These are phyloP conservation scores for Temnothorax ravouxi DNA, from an alignment of 2,888 invertebrate species.

Conservation along the genomic window DNA sequence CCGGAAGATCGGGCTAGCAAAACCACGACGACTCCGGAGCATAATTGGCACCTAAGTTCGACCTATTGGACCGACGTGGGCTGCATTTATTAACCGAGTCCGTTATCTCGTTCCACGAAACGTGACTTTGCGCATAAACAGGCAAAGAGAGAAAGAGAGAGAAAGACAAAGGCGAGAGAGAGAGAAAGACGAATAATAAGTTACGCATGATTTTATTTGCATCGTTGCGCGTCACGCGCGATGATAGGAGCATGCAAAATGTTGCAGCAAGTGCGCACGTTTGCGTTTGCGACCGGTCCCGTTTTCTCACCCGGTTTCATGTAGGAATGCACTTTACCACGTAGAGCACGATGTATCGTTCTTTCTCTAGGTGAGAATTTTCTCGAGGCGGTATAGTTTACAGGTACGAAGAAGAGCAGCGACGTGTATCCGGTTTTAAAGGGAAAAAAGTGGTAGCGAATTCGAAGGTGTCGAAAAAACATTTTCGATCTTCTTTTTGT, in stretches of 20 bases:
- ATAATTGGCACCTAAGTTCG: slow-evolving; percentile 33
- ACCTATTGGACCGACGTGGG: slow-evolving; percentile 10
- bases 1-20: slow-evolving; percentile 20
- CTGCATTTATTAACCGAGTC: slow-evolving; percentile 35
- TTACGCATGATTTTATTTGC: slow-evolving; percentile 68
- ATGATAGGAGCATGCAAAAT: slow-evolving; percentile 24
- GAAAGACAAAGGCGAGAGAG: background rate
- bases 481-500: background rate
- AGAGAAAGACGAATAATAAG: slow-evolving; percentile 26
- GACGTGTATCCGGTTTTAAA: background rate
- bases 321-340: slow-evolving; percentile 42
- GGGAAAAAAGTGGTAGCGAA: background rate
- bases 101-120: slow-evolving; percentile 10
- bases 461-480: background rate
- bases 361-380: slow-evolving; percentile 28
- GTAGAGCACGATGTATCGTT: background rate
- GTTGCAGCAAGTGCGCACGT: slow-evolving; percentile 2
- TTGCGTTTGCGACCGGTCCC: slow-evolving; percentile 20
- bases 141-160: too few relatives aligned
- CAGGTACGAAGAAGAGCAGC: background rate
- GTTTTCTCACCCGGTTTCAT: slow-evolving; percentile 42
- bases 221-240: slow-evolving; percentile 25
- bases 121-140: slow-evolving; percentile 45
- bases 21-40: slow-evolving; percentile 29
- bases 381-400: slow-evolving; percentile 3